Evolutionary conservation across 2,113 vertebrate species (phyloP).

Genomic region (Syngnathus typhle): DNA sequence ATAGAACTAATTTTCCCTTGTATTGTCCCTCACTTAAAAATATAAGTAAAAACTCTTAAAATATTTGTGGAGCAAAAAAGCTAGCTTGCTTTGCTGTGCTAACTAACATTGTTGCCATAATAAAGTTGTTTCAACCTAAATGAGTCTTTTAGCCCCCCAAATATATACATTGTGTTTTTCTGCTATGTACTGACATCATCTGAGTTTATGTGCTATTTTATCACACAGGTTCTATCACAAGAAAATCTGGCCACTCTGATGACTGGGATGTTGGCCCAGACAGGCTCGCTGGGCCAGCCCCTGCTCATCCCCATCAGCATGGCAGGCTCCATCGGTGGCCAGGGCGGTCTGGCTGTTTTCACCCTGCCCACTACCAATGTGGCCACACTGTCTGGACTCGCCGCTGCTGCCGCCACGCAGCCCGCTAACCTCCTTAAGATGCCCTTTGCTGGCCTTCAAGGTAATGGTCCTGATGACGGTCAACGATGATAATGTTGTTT

Average conservation of each 20-base stretch:
- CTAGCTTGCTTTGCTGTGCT: no score
- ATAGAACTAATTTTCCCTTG: no score
- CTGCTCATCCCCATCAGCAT: conserved; percentile 95
- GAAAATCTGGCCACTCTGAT: conserved; percentile 92
- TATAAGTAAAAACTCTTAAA: no score
- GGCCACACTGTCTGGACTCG: conserved; percentile 83
- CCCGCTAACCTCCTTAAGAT: conserved; percentile 86
- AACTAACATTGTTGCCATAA: no score
- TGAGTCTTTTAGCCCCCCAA: no score
- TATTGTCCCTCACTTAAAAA: no score
- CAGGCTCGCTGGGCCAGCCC: conserved; percentile 89
- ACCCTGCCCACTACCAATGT: conserved; percentile 89
- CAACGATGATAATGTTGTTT: not conserved
- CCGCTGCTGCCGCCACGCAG: conserved; percentile 70
- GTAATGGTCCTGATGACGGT: conserved; percentile 55
- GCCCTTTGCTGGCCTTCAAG: conserved; percentile 85
- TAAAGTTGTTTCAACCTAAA: no score
- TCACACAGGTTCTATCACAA: conserved; percentile 87
- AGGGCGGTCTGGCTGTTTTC: conserved; percentile 89
- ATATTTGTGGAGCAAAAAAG: no score
- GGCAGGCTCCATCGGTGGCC: conserved; percentile 86
- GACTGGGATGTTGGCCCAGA: conserved; percentile 94
- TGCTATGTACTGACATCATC: not conserved
- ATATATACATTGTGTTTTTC: no score
- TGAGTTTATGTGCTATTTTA: not conserved